Base-by-base conservation (phyloP, 2,888 invertebrate genomes). In the Apotomis betuletana region DNA sequence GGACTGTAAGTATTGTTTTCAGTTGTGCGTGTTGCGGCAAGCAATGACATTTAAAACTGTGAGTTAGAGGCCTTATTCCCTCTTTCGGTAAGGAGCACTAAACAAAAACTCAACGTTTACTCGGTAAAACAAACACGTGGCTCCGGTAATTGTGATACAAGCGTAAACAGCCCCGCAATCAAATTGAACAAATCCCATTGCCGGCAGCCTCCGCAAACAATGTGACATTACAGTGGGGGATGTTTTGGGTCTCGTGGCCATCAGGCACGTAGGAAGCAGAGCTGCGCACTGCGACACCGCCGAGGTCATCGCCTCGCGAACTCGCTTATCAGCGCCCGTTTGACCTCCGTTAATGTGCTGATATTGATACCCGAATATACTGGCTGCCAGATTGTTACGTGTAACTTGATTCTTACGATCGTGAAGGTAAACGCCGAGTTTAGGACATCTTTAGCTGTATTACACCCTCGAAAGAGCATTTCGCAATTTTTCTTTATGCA, bases 221-320 rank as follows among this genome's bases (percentile, higher is more conserved):
- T 67, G 70, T 27, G 46, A 54, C 44, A 62, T 67, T 63, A 62
- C 51, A 55, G 51, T 61, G 5, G 49, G 49, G 49, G 9, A 9
- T 49, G 49, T 49, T 49, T 55, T 15, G 49, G 49, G 67, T 67
- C 41, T 57, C 51, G 15, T 46, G 41, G 49, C 61, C 67, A 72
- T 55, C 49, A 49, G 52, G 52, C 63, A 63, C 68, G 63, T 63
- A 77, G 69, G 73, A 70, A 76, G 75, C 74, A 80, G 81, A 83
- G 83, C 85, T 86, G 86, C 87, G 86, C 86, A 86, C 76, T 86
- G 86, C 86, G 85, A 80, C 84, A 81, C 80, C 84, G 77, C 74
- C 81, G 84, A 86, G 87, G 85, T 86, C 86, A 78, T 80, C 82
- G 78, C 79, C 77, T 76, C 78, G 77, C 80, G 67, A 78, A 76